Evolutionary conservation across 2,797 vertebrate genomes (phyloP), one percentile per base, ranked within the genome.

Genomic region (Malurus leucopterus): DNA sequence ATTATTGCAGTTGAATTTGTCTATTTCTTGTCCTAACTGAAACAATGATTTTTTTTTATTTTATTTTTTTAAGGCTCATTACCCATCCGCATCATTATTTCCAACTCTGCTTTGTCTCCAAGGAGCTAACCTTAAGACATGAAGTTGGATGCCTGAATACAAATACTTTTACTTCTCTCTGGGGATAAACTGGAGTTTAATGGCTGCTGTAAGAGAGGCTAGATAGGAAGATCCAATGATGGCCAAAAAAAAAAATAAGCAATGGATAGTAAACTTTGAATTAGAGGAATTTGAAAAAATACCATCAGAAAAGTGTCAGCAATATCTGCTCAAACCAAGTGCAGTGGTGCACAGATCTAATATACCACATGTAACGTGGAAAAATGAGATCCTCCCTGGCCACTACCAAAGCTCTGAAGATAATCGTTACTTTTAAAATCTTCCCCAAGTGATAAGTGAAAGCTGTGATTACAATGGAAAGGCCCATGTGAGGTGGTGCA

Each of bases 91-190:
- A 46, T 50, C 16, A 41, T 75, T 86, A 65, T 75, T 93, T 91
- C 27, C 70, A 88, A 32, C 30, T 92, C 84, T 34, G 41, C 13
- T 59, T 78, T 89, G 23, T 58, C 65, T 83, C 75, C 17, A 64
- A 71, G 43, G 65, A 83, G 24, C 13, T 71, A 86, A 88, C 26
- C 11, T 1, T 24, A 61, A 73, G 61, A 78, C 19, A 58, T 4
- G 8, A 88, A 75, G 30, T 20, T 69, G 49, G 32, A 84, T 46
- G 46, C 13, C 64, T 50, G 22, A 69, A 86, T 54, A 77, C 20
- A 71, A 43, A 71, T 10, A 43, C 11, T 74, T 91, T 50, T 20
- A 58, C 11, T 71, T 51, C 26, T 8, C 3, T 1, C 30, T 49
- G 11, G 9, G 11, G 7, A 87, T 36, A 36, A 36, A 7, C 21